Percentiles rank a stretch among this genome's conserved stretches.
phyloP scores from a whole-genome alignment of 2,113 vertebrate species.

The Phoxinus phoxinus region DNA sequence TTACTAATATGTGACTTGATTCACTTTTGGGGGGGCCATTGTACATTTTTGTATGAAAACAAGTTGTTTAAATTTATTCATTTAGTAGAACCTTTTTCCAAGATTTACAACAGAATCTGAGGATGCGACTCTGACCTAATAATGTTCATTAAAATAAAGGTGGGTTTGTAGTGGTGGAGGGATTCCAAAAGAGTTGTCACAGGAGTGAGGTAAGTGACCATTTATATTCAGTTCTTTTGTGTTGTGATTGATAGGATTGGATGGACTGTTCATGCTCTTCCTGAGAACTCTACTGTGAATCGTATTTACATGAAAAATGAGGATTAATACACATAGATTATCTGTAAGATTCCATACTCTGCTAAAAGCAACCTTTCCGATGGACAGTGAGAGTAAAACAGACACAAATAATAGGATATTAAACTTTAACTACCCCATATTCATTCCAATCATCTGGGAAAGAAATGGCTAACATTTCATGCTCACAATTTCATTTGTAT shows the following conservation, averaged over 20 bases:
- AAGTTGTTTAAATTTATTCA: background rate
- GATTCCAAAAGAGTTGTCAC: background rate
- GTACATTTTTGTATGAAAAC: background rate
- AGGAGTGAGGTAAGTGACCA: background rate
- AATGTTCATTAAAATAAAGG: background rate
- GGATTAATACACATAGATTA: background rate
- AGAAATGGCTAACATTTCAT: constrained; percentile 73
- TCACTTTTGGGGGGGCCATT: too few species aligned
- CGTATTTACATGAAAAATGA: background rate
- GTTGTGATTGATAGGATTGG: background rate
- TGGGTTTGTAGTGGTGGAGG: background rate
- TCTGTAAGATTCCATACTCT: constrained; percentile 34
- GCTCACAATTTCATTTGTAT: constrained; percentile 75
- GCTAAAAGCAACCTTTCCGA: constrained; percentile 55
- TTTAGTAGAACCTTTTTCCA: background rate
- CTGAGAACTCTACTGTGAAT: background rate
- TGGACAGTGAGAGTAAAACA: constrained; percentile 73
- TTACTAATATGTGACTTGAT: too few species aligned
- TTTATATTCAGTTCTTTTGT: background rate
- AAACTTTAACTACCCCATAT: constrained; percentile 79
- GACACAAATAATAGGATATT: constrained; percentile 78
- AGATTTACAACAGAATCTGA: background rate
- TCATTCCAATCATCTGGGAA: constrained; percentile 76
- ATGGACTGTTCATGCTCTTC: background rate
- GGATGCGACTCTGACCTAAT: background rate